Conservation (phyloP, 2,113 vertebrate genomes). For the Labeo rohita region DNA sequence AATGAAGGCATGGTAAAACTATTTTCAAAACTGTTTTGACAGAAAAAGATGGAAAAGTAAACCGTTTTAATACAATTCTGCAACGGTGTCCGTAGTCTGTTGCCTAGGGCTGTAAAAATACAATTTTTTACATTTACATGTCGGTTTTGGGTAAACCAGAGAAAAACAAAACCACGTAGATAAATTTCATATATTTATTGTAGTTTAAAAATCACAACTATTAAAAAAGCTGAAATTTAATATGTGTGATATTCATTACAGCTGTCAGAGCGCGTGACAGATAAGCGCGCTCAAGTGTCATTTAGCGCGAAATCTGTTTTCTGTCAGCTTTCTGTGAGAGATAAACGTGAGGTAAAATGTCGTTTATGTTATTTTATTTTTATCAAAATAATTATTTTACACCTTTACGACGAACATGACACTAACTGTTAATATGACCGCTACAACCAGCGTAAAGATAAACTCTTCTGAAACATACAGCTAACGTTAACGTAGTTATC, state of each 20-base stretch:
- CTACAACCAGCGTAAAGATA: not conserved
- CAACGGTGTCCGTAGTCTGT: not conserved
- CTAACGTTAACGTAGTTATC: not conserved
- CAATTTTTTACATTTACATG: not conserved
- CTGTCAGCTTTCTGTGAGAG: not conserved
- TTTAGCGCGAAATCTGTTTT: not conserved
- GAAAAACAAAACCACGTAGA: not conserved
- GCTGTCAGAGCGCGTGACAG: not conserved
- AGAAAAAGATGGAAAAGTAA: not conserved
- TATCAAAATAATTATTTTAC: not conserved
- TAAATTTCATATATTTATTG: not conserved
- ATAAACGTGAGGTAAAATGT: conserved; percentile 13
- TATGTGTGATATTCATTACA: not conserved
- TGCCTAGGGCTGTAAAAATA: not conserved
- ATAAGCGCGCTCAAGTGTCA: not conserved
- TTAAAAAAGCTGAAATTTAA: not conserved
- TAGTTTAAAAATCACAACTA: not conserved
- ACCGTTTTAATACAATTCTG: not conserved
- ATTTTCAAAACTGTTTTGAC: not conserved
- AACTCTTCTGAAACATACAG: not conserved
- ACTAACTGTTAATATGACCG: not conserved
- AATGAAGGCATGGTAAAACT: not conserved
- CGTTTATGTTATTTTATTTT: not conserved
- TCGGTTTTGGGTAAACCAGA: not conserved
- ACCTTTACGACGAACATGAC: not conserved